Percentiles rank a stretch among this genome's conserved stretches.
Evolutionary conservation across 2,113 vertebrate species (phyloP).

Genomic region (Oryzias celebensis): DNA sequence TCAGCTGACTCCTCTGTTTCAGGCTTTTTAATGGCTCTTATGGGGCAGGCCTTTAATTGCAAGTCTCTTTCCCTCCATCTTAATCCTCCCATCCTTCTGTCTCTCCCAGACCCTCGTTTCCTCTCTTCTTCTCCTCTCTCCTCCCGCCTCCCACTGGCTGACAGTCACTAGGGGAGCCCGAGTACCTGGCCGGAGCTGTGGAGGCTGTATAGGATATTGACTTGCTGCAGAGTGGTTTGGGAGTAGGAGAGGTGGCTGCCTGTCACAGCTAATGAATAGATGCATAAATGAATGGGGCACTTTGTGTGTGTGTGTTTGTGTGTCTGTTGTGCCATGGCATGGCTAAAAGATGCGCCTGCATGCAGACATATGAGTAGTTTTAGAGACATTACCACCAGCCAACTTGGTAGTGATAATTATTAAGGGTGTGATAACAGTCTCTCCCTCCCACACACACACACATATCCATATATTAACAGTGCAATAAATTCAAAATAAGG

Average conservation of each 20-base stretch:
- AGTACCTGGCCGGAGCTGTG: conserved; percentile 58
- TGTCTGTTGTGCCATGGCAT: conserved; percentile 27
- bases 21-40: conserved; percentile 76
- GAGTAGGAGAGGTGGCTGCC: conserved; percentile 74
- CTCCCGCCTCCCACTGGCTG: conserved; percentile 60
- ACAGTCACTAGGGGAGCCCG: conserved; percentile 65
- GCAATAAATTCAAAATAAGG: conserved; percentile 37
- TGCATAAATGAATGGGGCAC: conserved; percentile 74
- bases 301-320: conserved; percentile 28
- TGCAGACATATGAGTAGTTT: conserved; percentile 37
- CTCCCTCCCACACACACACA: conserved; percentile 18
- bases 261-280: conserved; percentile 79
- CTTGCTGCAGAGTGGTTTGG: conserved; percentile 75
- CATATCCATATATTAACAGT: conserved; percentile 26
- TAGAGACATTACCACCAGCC: conserved; percentile 50
- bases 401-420: conserved; percentile 61
- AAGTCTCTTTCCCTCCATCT: conserved; percentile 72
- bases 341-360: conserved; percentile 22
- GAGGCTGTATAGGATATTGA: conserved; percentile 74
- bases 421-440: conserved; percentile 49
- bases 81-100: conserved; percentile 72
- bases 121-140: conserved; percentile 50
- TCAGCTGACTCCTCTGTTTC: conserved; percentile 77
- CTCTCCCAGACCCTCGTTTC: conserved; percentile 57
- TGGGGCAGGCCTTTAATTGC: conserved; percentile 78